Evolutionary conservation across 2,888 invertebrate species (phyloP), one percentile per base, ranked within the genome.

Genomic region (Thymelicus acteon): DNA sequence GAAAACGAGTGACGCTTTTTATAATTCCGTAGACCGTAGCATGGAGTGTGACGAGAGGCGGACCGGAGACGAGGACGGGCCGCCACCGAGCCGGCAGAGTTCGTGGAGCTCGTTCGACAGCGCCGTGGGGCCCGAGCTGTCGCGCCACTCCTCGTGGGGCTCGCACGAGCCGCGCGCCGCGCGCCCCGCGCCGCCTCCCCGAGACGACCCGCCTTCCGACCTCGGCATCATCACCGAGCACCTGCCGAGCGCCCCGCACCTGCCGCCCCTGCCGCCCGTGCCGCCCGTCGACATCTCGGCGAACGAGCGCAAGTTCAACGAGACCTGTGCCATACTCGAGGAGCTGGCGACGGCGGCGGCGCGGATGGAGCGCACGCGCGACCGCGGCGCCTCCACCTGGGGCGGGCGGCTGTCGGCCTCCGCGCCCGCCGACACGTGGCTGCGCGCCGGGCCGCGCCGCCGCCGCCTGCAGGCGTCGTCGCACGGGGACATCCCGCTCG

Each of bases 131-230:
- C 91, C 96, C 73, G 96, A 96, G 77, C 95, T 96, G 44, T 96
- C 97, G 72, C 95, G 97, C 10, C 97, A 97, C 84, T 96, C 97
- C 76, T 97, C 97, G 54, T 97, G 97, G 97, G 97, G 97, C 72
- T 96, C 96, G n/a, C 95, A 95, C 65, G 96, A 97, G 82, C 95
- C 95, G 66, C 93, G 96, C 57, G 95, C 76, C 62, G 76, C 78
- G 39, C 77, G 78, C 19, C 24, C 81, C 82, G 52, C 75, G 81
- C 60, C 77, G 79, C 73, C 73, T 76, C 75, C 73, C 73, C 78
- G 74, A 74, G 82, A 24, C 40, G 67, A 54, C 61, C 67, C 37
- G 64, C 75, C 81, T 63, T 80, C 82, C 76, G 90, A 91, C 80
- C 90, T 92, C 80, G 85, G 84, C 79, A 85, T 85, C 79, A 91